Conservation (phyloP, 1,140 invertebrate genomes). For the Musca vetustissima region DNA sequence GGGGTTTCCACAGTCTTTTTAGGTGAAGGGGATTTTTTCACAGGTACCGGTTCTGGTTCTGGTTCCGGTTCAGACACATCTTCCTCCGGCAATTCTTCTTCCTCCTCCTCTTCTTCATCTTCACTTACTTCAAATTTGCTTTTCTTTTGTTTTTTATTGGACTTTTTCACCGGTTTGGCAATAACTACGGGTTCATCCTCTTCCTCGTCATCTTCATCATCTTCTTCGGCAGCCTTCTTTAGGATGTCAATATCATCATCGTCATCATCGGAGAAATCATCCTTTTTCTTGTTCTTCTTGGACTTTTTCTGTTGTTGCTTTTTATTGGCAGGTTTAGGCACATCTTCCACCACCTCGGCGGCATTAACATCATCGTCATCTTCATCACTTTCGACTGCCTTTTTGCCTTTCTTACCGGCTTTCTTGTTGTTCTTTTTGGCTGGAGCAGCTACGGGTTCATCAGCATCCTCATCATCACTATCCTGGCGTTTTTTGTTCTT, state of each 20-base stretch:
- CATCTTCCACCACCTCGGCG: not conserved
- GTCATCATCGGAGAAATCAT: conserved; percentile 39
- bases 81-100: conserved; percentile 11
- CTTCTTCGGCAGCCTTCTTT: conserved; percentile 16
- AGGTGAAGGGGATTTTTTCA: conserved; percentile 19
- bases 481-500: conserved; percentile 17
- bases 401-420: conserved; percentile 35
- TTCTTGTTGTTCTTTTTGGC: conserved; percentile 47
- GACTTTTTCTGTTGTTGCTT: conserved; percentile 40
- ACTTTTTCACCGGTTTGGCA: conserved; percentile 39
- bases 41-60: conserved; percentile 31
- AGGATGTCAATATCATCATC: conserved; percentile 29
- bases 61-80: conserved; percentile 17
- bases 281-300: conserved; percentile 53
- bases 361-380: conserved; percentile 25
- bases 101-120: conserved; percentile 35
- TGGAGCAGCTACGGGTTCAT: conserved; percentile 45
- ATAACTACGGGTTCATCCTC: conserved; percentile 27
- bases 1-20: conserved; percentile 26
- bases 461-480: conserved; percentile 52
- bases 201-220: conserved; percentile 31
- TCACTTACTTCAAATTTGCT: conserved; percentile 42
- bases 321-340: conserved; percentile 36
- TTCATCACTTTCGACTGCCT: conserved; percentile 27
- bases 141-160: conserved; percentile 44